phyloP scores from a whole-genome alignment of 1,140 invertebrate genomes.

The Trichonephila inaurata region DNA sequence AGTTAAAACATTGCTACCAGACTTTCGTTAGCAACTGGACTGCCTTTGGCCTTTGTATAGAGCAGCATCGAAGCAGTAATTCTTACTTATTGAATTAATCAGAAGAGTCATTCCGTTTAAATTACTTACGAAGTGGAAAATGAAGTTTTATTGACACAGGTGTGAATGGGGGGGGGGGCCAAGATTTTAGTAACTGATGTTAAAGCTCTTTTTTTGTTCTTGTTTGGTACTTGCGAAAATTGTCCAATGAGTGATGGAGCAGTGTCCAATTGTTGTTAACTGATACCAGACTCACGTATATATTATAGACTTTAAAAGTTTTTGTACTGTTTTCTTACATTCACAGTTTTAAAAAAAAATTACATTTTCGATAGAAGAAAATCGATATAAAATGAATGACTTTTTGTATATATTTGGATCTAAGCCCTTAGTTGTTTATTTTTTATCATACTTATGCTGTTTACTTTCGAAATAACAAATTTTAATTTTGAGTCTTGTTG shows the following conservation, averaged over 20 bases:
- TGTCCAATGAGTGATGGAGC: not conserved
- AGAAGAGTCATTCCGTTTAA: conserved; percentile 3
- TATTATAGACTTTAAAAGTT: too few species aligned
- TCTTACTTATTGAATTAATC: conserved; percentile 39
- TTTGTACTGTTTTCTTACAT: too few species aligned
- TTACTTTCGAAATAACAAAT: too few species aligned
- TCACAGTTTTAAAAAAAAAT: too few species aligned
- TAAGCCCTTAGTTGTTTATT: too few species aligned
- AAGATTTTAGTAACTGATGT: not conserved
- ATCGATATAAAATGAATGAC: too few species aligned
- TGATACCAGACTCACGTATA: too few species aligned
- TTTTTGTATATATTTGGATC: too few species aligned
- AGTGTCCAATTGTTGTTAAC: too few species aligned
- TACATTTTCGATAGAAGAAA: too few species aligned
- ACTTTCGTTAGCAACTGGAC: conserved; percentile 10
- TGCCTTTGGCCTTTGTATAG: not conserved
- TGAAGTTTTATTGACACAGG: conserved; percentile 44
- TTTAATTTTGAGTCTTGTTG: too few species aligned
- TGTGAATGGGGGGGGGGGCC: not conserved
- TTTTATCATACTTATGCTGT: too few species aligned
- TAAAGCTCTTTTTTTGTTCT: not conserved
- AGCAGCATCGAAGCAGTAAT: not conserved
- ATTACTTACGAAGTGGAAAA: not conserved
- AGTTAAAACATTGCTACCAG: conserved; percentile 24
- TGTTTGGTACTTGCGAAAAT: not conserved